These are phyloP conservation scores for Ichneumon xanthorius DNA, from an alignment of 2,888 invertebrate genomes.

Conservation along the genomic window DNA sequence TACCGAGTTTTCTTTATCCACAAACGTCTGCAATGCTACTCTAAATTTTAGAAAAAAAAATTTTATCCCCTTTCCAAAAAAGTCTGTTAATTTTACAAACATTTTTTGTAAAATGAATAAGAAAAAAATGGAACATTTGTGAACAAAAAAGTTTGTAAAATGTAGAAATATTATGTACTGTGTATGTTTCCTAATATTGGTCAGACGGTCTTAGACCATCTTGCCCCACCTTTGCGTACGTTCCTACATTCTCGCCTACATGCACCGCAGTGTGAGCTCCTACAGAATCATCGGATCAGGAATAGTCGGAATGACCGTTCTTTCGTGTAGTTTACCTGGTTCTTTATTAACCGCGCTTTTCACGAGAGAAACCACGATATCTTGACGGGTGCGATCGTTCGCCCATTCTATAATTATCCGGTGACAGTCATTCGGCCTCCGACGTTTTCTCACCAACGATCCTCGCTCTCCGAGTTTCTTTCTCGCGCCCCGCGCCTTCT, in stretches of 20 bases:
- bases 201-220: too few species aligned
- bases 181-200: not conserved
- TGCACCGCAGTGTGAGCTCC: not conserved
- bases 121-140: too few species aligned
- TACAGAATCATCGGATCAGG: not conserved
- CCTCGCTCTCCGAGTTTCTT: conserved; percentile 6
- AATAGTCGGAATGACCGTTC: not conserved
- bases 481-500: conserved; percentile 21
- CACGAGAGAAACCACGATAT: conserved; percentile 43
- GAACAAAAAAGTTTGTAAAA: too few species aligned
- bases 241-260: not conserved
- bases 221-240: too few species aligned
- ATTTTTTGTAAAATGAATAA: too few species aligned
- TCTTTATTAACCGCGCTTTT: conserved; percentile 30
- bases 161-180: not conserved
- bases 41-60: too few species aligned
- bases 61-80: too few species aligned
- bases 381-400: conserved; percentile 38
- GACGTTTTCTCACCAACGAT: conserved; percentile 41
- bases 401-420: conserved; percentile 57
- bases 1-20: too few species aligned
- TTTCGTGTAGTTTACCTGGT: conserved; percentile 14
- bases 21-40: too few species aligned
- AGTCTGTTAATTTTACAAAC: too few species aligned
- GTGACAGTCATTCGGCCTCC: conserved; percentile 39